Evolutionary conservation across 1,140 invertebrate species (phyloP).

Genomic region (Rhagoletis pomonella): DNA sequence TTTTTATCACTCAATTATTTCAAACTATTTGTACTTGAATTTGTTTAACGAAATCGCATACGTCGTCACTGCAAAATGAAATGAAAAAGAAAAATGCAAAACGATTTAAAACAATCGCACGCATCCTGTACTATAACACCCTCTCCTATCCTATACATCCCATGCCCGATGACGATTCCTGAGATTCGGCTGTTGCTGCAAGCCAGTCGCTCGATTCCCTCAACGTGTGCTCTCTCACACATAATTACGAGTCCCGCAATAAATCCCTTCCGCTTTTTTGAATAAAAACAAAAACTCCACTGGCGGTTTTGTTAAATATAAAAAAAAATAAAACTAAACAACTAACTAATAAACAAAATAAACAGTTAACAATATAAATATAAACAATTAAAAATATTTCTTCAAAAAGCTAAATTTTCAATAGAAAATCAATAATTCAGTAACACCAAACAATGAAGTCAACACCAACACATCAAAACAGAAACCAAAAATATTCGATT

Average conservation of each 20-base stretch:
- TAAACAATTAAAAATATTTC: background rate
- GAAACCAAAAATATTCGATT: no score
- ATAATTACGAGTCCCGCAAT: background rate
- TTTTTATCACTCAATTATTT: constrained; percentile 55
- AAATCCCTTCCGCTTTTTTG: constrained; percentile 32
- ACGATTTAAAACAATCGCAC: constrained; percentile 74
- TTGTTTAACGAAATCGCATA: background rate
- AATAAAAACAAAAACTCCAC: constrained; percentile 15
- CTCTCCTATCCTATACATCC: constrained; percentile 72
- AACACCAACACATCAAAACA: background rate
- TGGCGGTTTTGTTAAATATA: constrained; percentile 45
- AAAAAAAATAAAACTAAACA: constrained; percentile 13
- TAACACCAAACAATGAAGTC: background rate
- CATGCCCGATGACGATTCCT: constrained; percentile 62
- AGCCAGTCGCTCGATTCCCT: constrained; percentile 40
- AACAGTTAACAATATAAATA: constrained; percentile 14
- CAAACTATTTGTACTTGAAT: background rate
- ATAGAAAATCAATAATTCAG: constrained; percentile 14
- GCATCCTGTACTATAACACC: constrained; percentile 74
- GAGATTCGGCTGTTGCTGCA: constrained; percentile 28
- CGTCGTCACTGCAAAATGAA: constrained; percentile 10
- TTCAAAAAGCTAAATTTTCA: background rate
- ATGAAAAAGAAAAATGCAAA: constrained; percentile 73
- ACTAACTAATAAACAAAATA: constrained; percentile 30
- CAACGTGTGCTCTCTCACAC: constrained; percentile 7